These are phyloP conservation scores for Merodon equestris DNA, from an alignment of 2,888 invertebrate genomes.

Conservation along the genomic window DNA sequence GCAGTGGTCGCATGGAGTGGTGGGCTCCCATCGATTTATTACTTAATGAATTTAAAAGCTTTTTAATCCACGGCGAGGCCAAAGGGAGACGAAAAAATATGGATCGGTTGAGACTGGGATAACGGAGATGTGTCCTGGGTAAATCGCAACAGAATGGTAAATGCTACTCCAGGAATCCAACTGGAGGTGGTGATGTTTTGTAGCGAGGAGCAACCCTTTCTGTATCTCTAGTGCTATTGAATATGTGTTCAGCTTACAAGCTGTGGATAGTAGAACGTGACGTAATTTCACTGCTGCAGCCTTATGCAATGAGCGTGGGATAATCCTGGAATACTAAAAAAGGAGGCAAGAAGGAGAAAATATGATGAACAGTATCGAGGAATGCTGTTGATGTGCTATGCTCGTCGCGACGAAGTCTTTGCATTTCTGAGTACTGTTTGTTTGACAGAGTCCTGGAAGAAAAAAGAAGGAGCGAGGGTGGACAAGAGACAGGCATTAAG, in stretches of 20 bases:
- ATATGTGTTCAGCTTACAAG: constrained; percentile 29
- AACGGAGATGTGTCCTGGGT: constrained; percentile 31
- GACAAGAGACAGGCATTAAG: no score
- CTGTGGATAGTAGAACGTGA: constrained; percentile 43
- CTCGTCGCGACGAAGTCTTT: not conserved
- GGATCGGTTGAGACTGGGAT: constrained; percentile 25
- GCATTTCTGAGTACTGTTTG: constrained; percentile 6
- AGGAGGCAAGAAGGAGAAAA: not conserved
- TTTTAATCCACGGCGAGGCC: constrained; percentile 58
- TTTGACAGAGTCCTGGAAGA: constrained; percentile 4
- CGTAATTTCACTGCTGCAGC: constrained; percentile 58
- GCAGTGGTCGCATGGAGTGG: constrained; percentile 1
- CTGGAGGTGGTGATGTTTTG: constrained; percentile 14
- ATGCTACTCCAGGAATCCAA: constrained; percentile 8
- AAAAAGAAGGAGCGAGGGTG: no score
- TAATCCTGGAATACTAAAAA: constrained; percentile 43
- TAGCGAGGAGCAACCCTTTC: constrained; percentile 46
- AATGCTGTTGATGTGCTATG: no score
- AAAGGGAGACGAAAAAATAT: constrained; percentile 35
- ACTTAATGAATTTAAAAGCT: constrained; percentile 68
- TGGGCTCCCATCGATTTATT: constrained; percentile 60
- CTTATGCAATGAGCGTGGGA: constrained; percentile 55
- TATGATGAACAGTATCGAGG: no score
- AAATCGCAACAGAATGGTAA: constrained; percentile 27
- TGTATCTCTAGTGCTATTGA: constrained; percentile 12